These are phyloP conservation scores for Nezara viridula DNA, from an alignment of 2,888 invertebrate genomes.

Conservation along the genomic window DNA sequence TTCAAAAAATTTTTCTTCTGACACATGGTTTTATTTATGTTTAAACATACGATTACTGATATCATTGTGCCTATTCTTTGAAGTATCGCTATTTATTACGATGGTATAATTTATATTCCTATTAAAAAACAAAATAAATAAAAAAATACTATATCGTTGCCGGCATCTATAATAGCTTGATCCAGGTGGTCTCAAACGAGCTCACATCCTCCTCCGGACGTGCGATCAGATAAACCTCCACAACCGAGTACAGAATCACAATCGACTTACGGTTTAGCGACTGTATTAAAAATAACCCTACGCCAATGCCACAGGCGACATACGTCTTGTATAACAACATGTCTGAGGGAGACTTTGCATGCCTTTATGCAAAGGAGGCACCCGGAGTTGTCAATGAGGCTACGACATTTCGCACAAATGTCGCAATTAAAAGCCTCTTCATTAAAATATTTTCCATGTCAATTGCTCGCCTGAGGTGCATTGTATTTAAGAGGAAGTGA, in stretches of 20 bases:
- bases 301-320: background rate
- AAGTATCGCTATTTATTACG: too few relatives aligned
- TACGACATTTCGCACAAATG: background rate
- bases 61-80: too few relatives aligned
- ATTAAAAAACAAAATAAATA: too few relatives aligned
- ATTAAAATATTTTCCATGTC: slow-evolving; percentile 31
- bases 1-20: too few relatives aligned
- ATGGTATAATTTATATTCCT: too few relatives aligned
- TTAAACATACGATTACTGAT: too few relatives aligned
- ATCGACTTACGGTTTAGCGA: slow-evolving; percentile 5
- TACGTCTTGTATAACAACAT: slow-evolving; percentile 4
- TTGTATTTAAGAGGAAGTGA: slow-evolving; percentile 31
- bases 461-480: background rate
- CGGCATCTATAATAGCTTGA: background rate
- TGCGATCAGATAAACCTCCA: background rate
- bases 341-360: background rate
- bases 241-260: background rate
- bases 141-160: background rate
- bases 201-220: background rate
- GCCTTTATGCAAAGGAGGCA: background rate
- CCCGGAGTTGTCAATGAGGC: background rate
- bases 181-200: background rate
- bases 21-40: too few relatives aligned
- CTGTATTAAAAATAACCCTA: slow-evolving; percentile 4
- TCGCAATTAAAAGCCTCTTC: slow-evolving; percentile 34